Base-by-base conservation (phyloP, 30 jellyfish, hydroid and myxozoan species). In the Nemopilema nomurai region DNA sequence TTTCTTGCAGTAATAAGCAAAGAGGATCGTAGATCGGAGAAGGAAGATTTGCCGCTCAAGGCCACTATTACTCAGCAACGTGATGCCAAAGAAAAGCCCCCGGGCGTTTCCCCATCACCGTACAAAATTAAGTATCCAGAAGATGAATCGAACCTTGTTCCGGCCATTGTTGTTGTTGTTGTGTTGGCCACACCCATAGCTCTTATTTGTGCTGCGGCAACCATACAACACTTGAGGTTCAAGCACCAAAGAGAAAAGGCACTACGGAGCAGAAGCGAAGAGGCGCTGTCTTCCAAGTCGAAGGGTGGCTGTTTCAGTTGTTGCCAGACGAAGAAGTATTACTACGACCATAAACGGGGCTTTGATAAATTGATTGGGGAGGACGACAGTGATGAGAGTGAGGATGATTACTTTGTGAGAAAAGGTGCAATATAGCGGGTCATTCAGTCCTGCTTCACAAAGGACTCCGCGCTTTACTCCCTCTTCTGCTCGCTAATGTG, bases 141-240 rank as follows among this genome's bases (percentile, higher is more conserved):
- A 21, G 92, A 76, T 18, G 98, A 89, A 20, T 71, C 85, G 1
- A 80, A 80, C 50, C 49, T 93, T 24, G 65, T 93, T 18, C 98
- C 98, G 1, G 97, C 97, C 20, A 68, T 93, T 41, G 97, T 93
- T 21, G 89, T 93, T 67, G 97, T 93, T 52, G 91, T 77, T 19
- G 97, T 93, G 65, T 85, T 93, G 24, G 98, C 98, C 52, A 88
- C 97, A 18, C 98, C 98, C 9, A 89, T 93, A 30, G 86, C 89
- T 1, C 89, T 93, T 51, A 90, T 93, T 9, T 85, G 92, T 49
- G 90, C 93, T 18, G 96, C 96, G 16, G 93, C 94, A 4, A 71
- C 90, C 66, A 85, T 93, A 23, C 98, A 93, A 79, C 94, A 84
- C 77, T 72, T 88, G 73, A 82, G 98, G 8, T 69, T 87, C 68